Conservation (phyloP, 2,797 vertebrate species). For the Lutjanus argentimaculatus region DNA sequence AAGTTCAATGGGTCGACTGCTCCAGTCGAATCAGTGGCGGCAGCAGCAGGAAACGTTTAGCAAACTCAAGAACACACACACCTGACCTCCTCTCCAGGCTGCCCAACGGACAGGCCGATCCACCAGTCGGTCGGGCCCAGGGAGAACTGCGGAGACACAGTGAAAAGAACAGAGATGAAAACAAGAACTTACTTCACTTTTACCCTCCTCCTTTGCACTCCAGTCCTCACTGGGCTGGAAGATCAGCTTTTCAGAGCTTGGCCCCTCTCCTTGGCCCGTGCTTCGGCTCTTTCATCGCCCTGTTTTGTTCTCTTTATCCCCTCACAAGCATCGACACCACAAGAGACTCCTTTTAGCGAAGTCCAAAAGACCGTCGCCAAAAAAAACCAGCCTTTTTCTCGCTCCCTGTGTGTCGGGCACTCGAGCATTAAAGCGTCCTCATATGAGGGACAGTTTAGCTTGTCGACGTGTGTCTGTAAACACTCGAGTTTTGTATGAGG, state of each 20-base stretch:
- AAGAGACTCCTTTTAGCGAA: slow-evolving; percentile 52
- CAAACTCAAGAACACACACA: slow-evolving; percentile 54
- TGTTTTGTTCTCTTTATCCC: slow-evolving; percentile 66
- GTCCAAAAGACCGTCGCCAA: slow-evolving; percentile 36
- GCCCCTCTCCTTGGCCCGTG: slow-evolving; percentile 34
- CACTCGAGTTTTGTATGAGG: slow-evolving; percentile 56
- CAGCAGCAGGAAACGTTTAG: slow-evolving; percentile 26
- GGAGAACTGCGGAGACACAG: slow-evolving; percentile 62
- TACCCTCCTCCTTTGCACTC: slow-evolving; percentile 25
- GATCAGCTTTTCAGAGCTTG: slow-evolving; percentile 38
- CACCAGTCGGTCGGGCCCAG: slow-evolving; percentile 89
- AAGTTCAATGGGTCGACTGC: not conserved
- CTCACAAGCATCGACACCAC: slow-evolving; percentile 46
- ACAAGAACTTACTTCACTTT: slow-evolving; percentile 27
- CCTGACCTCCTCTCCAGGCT: slow-evolving; percentile 84
- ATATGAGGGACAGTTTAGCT: slow-evolving; percentile 46
- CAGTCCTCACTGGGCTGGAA: slow-evolving; percentile 26
- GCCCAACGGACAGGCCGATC: slow-evolving; percentile 90
- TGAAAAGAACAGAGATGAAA: slow-evolving; percentile 33
- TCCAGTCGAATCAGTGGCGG: slow-evolving; percentile 3
- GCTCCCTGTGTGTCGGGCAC: slow-evolving; percentile 33
- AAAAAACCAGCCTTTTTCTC: slow-evolving; percentile 31
- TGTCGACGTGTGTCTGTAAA: slow-evolving; percentile 48
- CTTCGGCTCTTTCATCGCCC: slow-evolving; percentile 50
- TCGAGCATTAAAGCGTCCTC: slow-evolving; percentile 52